phyloP scores from a whole-genome alignment of 1,140 invertebrate genomes.

The Penaeus vannamei region DNA sequence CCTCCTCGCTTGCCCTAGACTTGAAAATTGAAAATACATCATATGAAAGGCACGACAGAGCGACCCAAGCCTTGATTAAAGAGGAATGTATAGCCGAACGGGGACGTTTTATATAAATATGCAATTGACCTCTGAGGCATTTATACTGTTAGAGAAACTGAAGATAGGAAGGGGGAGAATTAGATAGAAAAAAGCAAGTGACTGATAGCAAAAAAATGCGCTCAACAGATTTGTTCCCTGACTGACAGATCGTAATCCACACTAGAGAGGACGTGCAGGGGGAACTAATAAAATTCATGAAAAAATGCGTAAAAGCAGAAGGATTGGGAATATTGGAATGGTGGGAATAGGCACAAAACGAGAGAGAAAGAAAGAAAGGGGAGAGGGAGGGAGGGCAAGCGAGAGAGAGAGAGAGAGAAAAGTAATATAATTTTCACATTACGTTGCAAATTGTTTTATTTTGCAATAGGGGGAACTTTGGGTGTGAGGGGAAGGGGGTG shows the following conservation, averaged over 20 bases:
- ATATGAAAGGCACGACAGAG: constrained; percentile 56
- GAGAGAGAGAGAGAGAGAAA: not conserved
- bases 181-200: constrained; percentile 59
- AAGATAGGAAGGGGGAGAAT: constrained; percentile 52
- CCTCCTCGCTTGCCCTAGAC: constrained; percentile 56
- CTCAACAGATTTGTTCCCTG: constrained; percentile 62
- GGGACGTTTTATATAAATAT: constrained; percentile 64
- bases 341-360: constrained; percentile 61
- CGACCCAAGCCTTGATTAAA: constrained; percentile 59
- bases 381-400: not conserved
- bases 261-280: constrained; percentile 58
- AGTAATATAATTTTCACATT: constrained; percentile 42
- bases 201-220: constrained; percentile 59
- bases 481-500: no score
- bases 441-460: no score
- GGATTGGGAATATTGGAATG: constrained; percentile 66
- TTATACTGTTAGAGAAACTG: constrained; percentile 49
- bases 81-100: constrained; percentile 59
- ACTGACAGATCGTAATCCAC: constrained; percentile 65
- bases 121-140: constrained; percentile 62
- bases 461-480: no score
- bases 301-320: constrained; percentile 65
- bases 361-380: constrained; percentile 1
- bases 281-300: constrained; percentile 65
- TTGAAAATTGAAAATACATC: constrained; percentile 66